These are phyloP conservation scores for Heliangelus exortis DNA, from an alignment of 2,797 vertebrate genomes.

Conservation along the genomic window DNA sequence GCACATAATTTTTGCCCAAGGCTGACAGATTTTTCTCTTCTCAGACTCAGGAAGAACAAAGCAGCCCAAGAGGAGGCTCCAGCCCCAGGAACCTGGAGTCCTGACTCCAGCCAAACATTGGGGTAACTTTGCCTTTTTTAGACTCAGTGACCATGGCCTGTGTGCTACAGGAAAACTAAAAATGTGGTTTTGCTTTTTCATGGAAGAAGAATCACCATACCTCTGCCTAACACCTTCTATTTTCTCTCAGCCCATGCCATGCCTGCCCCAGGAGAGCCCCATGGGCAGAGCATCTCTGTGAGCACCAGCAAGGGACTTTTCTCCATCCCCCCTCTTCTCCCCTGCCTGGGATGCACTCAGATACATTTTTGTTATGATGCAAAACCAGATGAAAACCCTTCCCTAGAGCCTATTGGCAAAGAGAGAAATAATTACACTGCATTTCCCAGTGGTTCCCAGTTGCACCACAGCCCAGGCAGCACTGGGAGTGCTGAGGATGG, in stretches of 20 bases:
- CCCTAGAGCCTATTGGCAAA: background rate
- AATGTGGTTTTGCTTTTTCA: background rate
- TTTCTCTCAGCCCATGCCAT: background rate
- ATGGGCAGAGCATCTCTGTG: background rate
- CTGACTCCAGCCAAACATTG: background rate
- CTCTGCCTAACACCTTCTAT: background rate
- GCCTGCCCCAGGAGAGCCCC: fast-evolving
- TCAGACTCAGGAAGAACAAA: background rate
- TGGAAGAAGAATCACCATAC: no score
- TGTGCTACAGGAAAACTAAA: background rate
- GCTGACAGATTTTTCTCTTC: background rate
- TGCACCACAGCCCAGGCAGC: background rate
- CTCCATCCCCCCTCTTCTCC: background rate
- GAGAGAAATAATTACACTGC: background rate
- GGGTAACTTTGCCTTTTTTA: background rate
- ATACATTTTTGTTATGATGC: background rate
- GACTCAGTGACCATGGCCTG: background rate
- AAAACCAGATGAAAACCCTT: background rate
- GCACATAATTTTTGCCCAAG: background rate
- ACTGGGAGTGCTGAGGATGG: background rate
- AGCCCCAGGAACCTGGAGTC: background rate
- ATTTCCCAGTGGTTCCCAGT: background rate
- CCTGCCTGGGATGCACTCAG: background rate
- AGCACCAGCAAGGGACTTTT: background rate
- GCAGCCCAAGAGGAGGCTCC: background rate